Conservation (phyloP, 2,113 vertebrate species). For the Rhineura floridana region DNA sequence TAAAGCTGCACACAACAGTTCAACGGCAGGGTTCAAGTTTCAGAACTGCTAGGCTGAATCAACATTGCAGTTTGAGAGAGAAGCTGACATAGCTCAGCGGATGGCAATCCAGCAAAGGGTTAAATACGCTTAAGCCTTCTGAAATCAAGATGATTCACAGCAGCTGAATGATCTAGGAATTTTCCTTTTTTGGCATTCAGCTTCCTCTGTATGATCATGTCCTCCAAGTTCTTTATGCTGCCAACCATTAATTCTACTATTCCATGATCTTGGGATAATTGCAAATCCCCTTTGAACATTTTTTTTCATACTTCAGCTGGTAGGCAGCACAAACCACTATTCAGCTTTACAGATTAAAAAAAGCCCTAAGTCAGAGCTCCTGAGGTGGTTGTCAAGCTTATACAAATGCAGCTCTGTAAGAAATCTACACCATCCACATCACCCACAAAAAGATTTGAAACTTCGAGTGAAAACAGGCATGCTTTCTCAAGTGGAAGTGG, state of each 20-base stretch:
- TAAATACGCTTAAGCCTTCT: not conserved
- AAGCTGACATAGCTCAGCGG: not conserved
- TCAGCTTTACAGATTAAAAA: not conserved
- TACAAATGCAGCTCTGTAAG: not conserved
- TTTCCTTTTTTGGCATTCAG: not conserved
- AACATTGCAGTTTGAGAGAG: not conserved
- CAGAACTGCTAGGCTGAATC: not conserved
- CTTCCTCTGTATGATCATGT: not conserved
- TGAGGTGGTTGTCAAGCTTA: not conserved
- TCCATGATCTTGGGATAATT: not conserved
- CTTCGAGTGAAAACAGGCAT: not conserved
- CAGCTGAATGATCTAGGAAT: conserved; percentile 1
- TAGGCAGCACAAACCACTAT: not conserved
- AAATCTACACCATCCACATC: not conserved
- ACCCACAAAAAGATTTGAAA: not conserved
- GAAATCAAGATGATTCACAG: conserved; percentile 1
- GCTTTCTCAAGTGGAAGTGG: not conserved
- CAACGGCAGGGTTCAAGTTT: not conserved
- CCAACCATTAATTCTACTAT: not conserved
- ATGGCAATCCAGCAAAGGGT: not conserved
- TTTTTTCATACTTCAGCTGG: not conserved
- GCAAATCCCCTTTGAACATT: not conserved
- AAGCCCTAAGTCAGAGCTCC: not conserved
- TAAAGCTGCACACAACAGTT: not conserved
- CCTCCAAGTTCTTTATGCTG: not conserved